Evolutionary conservation across 2,888 invertebrate genomes (phyloP), one percentile per base, ranked within the genome.

Genomic region (Campoletis raptor): DNA sequence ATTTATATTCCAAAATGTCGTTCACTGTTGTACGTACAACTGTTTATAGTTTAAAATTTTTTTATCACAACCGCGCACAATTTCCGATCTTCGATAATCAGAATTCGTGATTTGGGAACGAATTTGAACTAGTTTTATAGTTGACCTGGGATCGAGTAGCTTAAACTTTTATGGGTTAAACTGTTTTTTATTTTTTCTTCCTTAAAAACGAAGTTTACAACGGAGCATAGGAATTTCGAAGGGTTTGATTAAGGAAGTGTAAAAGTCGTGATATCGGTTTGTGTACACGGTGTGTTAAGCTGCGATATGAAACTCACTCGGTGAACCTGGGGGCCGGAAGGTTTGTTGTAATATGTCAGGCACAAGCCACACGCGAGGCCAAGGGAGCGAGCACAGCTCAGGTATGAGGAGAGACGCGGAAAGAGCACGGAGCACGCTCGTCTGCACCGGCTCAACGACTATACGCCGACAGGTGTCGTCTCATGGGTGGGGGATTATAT

Each of bases 391-490:
- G 70, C 54, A 79, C 76, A 82, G 81, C 82, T 83, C 88, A 85
- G 89, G 86, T 88, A 86, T 81, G 74, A 81, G 85, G 81, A 67
- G 77, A 84, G 73, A 88, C 83, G 85, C 87, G 85, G 89, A 79
- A 80, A 86, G 80, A 81, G 78, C 85, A 84, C 85, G 85, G 80
- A 81, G 78, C 85, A 84, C 85, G 85, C 81, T 85, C 85, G 83
- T 88, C 85, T 79, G 85, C 84, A 66, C 78, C 81, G 87, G 80
- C 87, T 86, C 80, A 85, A 86, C 85, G 86, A 85, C 82, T 80
- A 81, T 76, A 82, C 48, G 67, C 81, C 83, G 88, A 87, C 88
- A 88, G 88, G 88, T 88, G 88, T 87, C 86, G 87, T 85, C 57
- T 76, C 72, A 66, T 81, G 24, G 80, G 85, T 83, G 88, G 85